Base-by-base conservation (phyloP, 1,140 invertebrate genomes). In the Drosophila guanche region DNA sequence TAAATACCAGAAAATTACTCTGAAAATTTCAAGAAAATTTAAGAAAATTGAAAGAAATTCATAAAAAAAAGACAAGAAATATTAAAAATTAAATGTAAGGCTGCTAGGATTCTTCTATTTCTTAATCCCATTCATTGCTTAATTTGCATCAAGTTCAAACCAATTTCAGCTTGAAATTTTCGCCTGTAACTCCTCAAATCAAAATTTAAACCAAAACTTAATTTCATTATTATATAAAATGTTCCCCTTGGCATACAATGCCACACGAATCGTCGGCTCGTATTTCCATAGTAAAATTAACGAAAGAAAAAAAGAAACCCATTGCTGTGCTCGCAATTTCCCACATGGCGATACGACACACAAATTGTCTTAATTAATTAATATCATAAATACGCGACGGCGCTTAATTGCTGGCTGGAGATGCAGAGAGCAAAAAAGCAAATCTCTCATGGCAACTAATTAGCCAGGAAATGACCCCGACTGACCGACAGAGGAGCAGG, bases 281-380 rank as follows among this genome's bases (percentile, higher is more conserved):
- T 37, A 37, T 37, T 37, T 12, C 33, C 10, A 4, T 37, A 4
- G 33, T 37, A 37, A 37, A 37, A 37, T 69, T 42, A 68, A 69
- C 41, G 42, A 65, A 37, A 23, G 56, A 42, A 56, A 68, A 67
- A 67, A 48, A 46, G 47, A 67, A 67, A 48, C 62, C 63, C 63
- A 69, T 42, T 22, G 66, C 65, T 33, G 62, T 42, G 55, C 57
- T 74, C 76, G 41, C 62, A 68, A 68, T 79, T 68, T 74, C 76
- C 76, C 70, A 79, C 70, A 48, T 65, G 60, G 52, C 66, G 51
- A 69, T 65, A 56, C 66, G 57, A 59, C 76, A 70, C 72, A 70
- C 68, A 81, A 85, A 86, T 88, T 74, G 81, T 61, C 83, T 85
- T 85, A 85, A 88, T 85, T 85, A 85, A 85, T 85, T 85, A 85